phyloP scores from a whole-genome alignment of 2,797 vertebrate genomes.

The Malurus leucopterus region DNA sequence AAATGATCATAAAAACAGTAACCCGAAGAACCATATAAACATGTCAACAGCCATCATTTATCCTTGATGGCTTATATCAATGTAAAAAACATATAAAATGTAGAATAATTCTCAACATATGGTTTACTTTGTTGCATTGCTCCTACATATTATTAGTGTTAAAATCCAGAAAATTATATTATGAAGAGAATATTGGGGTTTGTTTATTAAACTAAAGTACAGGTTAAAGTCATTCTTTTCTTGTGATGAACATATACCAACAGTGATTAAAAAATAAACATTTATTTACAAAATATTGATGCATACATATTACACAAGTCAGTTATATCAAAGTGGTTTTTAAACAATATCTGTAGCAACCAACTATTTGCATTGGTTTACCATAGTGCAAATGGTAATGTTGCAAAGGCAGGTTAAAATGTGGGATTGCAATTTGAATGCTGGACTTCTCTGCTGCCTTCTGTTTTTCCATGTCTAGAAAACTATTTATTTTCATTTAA shows the following conservation, averaged over 20 bases:
- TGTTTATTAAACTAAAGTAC: constrained; percentile 82
- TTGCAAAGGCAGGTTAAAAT: constrained; percentile 78
- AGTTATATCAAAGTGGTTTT: constrained; percentile 89
- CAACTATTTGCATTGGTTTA: constrained; percentile 87
- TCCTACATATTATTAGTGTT: constrained; percentile 37
- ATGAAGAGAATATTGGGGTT: constrained; percentile 76
- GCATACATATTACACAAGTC: constrained; percentile 92
- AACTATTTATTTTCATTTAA: constrained; percentile 43
- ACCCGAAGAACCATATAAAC: constrained; percentile 63
- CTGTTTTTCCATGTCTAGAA: constrained; percentile 23
- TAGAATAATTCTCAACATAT: constrained; percentile 51
- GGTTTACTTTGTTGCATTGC: constrained; percentile 53
- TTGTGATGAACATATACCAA: constrained; percentile 84
- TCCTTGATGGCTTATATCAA: constrained; percentile 57
- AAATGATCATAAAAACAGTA: constrained; percentile 56
- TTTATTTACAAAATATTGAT: constrained; percentile 90
- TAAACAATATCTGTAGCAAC: constrained; percentile 91
- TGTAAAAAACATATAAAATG: constrained; percentile 71
- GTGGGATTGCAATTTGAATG: constrained; percentile 66
- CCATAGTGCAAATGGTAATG: constrained; percentile 90
- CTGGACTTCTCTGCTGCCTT: constrained; percentile 67
- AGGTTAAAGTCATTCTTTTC: constrained; percentile 68
- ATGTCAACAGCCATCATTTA: constrained; percentile 60
- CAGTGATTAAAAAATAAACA: constrained; percentile 88
- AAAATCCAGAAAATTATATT: constrained; percentile 83